phyloP scores from a whole-genome alignment of 2,113 vertebrate species.

The Gorsachius goisagi region DNA sequence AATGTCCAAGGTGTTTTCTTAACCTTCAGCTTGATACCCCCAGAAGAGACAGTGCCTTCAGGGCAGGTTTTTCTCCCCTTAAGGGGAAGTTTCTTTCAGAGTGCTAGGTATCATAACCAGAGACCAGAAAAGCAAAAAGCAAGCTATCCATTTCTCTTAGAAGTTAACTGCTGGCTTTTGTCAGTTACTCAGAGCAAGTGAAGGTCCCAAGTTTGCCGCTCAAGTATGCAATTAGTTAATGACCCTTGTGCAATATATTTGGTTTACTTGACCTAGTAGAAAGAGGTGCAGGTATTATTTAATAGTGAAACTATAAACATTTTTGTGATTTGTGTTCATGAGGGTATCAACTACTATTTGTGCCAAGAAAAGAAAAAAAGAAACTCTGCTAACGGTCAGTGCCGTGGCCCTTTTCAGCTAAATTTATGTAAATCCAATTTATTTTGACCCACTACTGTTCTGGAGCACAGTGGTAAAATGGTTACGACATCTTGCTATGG shows the following conservation, averaged over 20 bases:
- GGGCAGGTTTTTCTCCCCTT: neutral
- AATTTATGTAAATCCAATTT: neutral
- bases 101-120: neutral
- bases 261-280: neutral
- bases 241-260: rapidly evolving
- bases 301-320: neutral
- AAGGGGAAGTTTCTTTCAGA: neutral
- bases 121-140: neutral
- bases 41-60: neutral
- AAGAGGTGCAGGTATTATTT: neutral
- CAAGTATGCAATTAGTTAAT: neutral
- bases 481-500: neutral
- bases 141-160: neutral
- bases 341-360: neutral
- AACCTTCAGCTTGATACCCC: neutral
- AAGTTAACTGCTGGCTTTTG: neutral
- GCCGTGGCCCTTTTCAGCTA: neutral
- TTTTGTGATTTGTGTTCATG: neutral
- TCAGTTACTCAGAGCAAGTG: neutral
- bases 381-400: neutral
- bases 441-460: neutral
- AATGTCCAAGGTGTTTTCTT: neutral
- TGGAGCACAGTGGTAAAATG: neutral
- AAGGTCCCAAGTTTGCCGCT: neutral
- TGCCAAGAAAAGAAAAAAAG: neutral